Conservation (phyloP, 2,113 vertebrate genomes). For the Cebus imitator region DNA sequence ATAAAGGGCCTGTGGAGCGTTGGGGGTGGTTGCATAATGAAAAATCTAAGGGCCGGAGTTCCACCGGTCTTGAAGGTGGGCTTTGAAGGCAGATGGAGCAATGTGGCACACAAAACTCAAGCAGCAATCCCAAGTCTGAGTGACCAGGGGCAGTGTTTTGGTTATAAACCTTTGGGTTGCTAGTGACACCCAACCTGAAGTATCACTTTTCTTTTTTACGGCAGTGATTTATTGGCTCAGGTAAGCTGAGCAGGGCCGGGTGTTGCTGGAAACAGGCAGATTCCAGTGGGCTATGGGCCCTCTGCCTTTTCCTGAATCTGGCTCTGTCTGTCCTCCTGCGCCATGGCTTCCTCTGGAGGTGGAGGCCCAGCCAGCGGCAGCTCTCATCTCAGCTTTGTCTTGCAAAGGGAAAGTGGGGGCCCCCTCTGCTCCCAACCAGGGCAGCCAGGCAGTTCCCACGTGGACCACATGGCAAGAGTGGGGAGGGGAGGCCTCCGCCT, state of each 20-base stretch:
- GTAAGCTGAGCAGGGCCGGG: neutral
- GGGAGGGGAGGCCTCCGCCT: neutral
- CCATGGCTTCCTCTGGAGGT: neutral
- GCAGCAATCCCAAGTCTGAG: neutral
- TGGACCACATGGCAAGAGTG: fast-evolving
- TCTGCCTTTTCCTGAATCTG: neutral
- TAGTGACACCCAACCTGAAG: neutral
- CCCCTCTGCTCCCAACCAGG: too few relatives aligned
- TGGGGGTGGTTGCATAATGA: fast-evolving
- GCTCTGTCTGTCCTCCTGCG: neutral
- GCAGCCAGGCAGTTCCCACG: fast-evolving
- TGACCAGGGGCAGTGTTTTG: fast-evolving
- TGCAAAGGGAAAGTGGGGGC: neutral
- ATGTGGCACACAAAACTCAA: fast-evolving
- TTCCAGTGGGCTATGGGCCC: fast-evolving
- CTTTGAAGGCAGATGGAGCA: neutral
- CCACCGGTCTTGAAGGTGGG: neutral
- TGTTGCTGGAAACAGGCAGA: neutral
- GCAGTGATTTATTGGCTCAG: neutral
- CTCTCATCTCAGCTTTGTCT: neutral
- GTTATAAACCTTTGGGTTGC: neutral
- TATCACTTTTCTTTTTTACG: neutral
- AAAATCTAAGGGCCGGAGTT: neutral
- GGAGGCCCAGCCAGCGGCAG: neutral
- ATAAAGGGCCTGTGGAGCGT: fast-evolving